Percentiles rank a stretch among this genome's conserved stretches.
These are phyloP conservation scores for Haplochromis burtoni DNA, from an alignment of 2,113 vertebrate species.

Conservation along the genomic window DNA sequence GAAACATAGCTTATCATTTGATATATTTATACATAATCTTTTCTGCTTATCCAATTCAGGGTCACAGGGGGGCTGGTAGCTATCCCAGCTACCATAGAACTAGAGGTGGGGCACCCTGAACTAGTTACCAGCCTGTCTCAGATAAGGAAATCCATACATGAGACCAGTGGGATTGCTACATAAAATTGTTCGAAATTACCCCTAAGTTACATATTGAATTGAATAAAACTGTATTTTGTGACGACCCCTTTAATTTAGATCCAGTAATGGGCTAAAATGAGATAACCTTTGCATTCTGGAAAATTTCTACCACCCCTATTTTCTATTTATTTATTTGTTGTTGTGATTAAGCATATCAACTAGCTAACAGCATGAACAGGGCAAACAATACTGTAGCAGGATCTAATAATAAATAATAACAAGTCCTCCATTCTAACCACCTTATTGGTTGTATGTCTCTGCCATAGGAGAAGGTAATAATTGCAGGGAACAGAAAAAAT, in stretches of 20 bases:
- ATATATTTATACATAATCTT: not conserved
- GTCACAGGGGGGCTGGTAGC: not conserved
- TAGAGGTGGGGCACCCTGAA: not conserved
- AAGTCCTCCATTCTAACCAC: not conserved
- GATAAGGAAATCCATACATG: not conserved
- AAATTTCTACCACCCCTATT: not conserved
- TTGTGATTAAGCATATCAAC: not conserved
- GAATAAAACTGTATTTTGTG: not conserved
- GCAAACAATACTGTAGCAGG: not conserved
- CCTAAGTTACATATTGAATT: not conserved
- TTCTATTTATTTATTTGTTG: not conserved
- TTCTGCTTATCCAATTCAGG: not conserved
- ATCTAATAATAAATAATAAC: not conserved
- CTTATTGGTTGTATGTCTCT: not conserved
- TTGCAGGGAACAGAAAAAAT: not conserved
- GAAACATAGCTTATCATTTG: not conserved
- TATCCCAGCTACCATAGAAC: not conserved
- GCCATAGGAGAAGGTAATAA: not conserved
- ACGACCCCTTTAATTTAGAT: not conserved
- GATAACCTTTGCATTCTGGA: not conserved
- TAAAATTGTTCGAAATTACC: not conserved
- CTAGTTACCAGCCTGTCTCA: not conserved
- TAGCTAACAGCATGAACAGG: not conserved
- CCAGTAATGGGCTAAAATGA: not conserved
- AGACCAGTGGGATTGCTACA: not conserved